Evolutionary conservation across 2,888 invertebrate species (phyloP).

Genomic region (Trilocha varians): DNA sequence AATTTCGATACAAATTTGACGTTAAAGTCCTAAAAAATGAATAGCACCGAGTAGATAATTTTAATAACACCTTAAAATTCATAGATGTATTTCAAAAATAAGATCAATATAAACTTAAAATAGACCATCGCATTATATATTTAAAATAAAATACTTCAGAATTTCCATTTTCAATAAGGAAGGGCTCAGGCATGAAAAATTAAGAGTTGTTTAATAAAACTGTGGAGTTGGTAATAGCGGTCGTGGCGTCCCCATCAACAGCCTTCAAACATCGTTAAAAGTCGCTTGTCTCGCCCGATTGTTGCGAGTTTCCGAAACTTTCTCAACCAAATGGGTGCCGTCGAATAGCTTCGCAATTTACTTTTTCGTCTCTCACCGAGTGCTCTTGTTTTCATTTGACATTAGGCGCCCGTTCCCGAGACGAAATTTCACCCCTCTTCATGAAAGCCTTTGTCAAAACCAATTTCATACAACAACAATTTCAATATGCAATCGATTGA

Average conservation of each 20-base stretch:
- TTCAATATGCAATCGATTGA: not conserved
- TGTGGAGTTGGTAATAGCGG: too few relatives aligned
- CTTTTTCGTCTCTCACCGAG: constrained; percentile 28
- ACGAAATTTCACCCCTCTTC: constrained; percentile 19
- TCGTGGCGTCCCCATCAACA: constrained; percentile 3
- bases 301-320: constrained; percentile 23
- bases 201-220: not conserved
- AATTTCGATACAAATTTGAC: too few relatives aligned
- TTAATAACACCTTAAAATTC: too few relatives aligned
- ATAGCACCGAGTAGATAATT: too few relatives aligned
- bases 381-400: constrained; percentile 28
- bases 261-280: constrained; percentile 24
- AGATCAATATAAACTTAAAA: too few relatives aligned
- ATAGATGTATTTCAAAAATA: too few relatives aligned
- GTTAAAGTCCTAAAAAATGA: too few relatives aligned
- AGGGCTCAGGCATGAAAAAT: not conserved
- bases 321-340: constrained; percentile 15
- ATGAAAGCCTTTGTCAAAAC: not conserved
- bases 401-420: constrained; percentile 24
- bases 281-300: constrained; percentile 21
- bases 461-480: not conserved
- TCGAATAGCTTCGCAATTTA: constrained; percentile 20
- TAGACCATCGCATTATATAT: too few relatives aligned
- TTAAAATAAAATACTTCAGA: not conserved
- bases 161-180: not conserved